These are phyloP conservation scores for Bombyx mori DNA, from an alignment of 1,140 invertebrate species.

Conservation along the genomic window DNA sequence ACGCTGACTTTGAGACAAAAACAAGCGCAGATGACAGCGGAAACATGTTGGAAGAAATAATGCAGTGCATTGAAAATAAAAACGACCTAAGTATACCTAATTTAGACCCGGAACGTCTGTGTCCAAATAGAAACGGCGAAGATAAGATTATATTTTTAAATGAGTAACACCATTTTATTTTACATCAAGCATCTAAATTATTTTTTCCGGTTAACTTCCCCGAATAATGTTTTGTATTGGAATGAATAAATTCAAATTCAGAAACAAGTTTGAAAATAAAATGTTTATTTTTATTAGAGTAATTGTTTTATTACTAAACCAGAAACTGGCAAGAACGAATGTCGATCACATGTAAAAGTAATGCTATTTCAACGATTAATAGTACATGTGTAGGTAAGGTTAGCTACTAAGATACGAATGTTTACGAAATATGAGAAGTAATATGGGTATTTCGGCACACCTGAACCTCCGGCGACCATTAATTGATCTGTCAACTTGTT, in stretches of 20 bases:
- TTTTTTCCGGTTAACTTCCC: background rate
- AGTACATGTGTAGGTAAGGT: background rate
- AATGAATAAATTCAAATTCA: background rate
- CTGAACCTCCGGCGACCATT: slow-evolving; percentile 21
- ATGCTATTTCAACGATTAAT: background rate
- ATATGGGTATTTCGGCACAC: slow-evolving; percentile 17
- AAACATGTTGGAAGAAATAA: slow-evolving; percentile 54
- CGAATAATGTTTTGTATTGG: background rate
- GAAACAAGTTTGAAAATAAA: no score
- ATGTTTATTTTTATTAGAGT: no score
- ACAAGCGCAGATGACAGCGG: slow-evolving; percentile 26
- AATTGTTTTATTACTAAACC: no score
- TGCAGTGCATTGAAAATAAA: slow-evolving; percentile 41
- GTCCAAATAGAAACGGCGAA: slow-evolving; percentile 46
- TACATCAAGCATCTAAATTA: background rate
- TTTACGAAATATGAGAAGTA: slow-evolving; percentile 15
- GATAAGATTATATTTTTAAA: slow-evolving; percentile 59
- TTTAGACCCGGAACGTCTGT: slow-evolving; percentile 31
- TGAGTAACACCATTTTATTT: slow-evolving; percentile 15
- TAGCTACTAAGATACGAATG: background rate
- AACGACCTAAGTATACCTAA: slow-evolving; percentile 23
- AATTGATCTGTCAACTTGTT: slow-evolving; percentile 44
- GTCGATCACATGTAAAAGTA: no score
- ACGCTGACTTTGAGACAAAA: slow-evolving; percentile 7
- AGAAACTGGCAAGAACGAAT: no score